Evolutionary conservation across 2,797 vertebrate species (phyloP).

Genomic region (Holocentrus rufus): DNA sequence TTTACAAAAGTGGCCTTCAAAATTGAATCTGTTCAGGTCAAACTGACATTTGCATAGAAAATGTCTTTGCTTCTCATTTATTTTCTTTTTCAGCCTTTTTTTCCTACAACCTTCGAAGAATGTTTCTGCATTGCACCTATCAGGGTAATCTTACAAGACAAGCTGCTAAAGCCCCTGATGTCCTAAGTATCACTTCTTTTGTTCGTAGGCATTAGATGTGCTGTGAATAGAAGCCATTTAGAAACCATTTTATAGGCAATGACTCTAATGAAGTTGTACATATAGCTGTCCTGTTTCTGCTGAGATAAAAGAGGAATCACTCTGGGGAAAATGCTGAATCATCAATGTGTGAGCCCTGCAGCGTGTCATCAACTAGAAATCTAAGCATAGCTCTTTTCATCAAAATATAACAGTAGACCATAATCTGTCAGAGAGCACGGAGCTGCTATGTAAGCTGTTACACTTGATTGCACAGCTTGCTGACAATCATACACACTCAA

Average conservation of each 20-base stretch:
- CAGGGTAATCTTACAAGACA: neutral
- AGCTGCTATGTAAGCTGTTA: conserved; percentile 45
- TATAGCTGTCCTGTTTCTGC: conserved; percentile 48
- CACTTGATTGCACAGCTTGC: conserved; percentile 61
- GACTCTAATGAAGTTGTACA: conserved; percentile 52
- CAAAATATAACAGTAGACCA: conserved; percentile 63
- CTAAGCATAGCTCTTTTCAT: conserved; percentile 69
- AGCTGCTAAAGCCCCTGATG: neutral
- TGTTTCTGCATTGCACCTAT: neutral
- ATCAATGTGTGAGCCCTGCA: conserved; percentile 56
- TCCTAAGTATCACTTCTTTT: conserved; percentile 4
- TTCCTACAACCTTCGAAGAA: neutral
- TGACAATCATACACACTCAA: conserved; percentile 46
- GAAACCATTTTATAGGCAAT: conserved; percentile 41
- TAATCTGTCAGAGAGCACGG: conserved; percentile 63
- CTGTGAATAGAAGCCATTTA: conserved; percentile 23
- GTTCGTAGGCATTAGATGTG: conserved; percentile 43
- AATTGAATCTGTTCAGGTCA: neutral
- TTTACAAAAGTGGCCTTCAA: neutral
- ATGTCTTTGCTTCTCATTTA: neutral
- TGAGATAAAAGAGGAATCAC: conserved; percentile 63
- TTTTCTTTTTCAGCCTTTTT: neutral
- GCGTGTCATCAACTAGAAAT: conserved; percentile 65
- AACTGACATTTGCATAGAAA: neutral
- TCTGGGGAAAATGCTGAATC: conserved; percentile 65